phyloP scores from a whole-genome alignment of 1,140 invertebrate genomes.

The Nylanderia fulva region DNA sequence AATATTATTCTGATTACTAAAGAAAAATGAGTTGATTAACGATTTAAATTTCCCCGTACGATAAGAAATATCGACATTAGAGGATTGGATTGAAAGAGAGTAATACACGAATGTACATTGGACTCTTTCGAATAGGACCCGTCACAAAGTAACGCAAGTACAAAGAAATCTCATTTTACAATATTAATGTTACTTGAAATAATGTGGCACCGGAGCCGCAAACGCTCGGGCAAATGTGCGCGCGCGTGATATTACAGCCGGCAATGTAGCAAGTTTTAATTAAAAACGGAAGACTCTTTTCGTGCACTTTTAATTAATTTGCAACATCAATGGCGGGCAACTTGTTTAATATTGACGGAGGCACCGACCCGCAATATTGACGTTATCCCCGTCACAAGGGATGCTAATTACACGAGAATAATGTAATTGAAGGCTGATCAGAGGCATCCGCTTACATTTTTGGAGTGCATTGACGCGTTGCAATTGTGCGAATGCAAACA shows the following conservation, averaged over 20 bases:
- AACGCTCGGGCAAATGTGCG: constrained; percentile 8
- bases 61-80: neutral
- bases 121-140: neutral
- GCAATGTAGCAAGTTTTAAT: constrained; percentile 56
- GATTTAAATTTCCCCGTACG: neutral
- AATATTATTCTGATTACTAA: neutral
- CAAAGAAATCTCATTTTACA: neutral
- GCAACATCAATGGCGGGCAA: constrained; percentile 58
- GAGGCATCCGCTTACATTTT: constrained; percentile 52
- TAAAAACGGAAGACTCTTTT: constrained; percentile 58
- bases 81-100: neutral
- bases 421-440: constrained; percentile 60
- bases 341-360: constrained; percentile 60
- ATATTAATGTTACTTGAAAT: constrained; percentile 44
- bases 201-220: constrained; percentile 17
- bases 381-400: constrained; percentile 32
- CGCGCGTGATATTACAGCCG: constrained; percentile 35
- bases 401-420: constrained; percentile 58
- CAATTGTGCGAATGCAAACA: constrained; percentile 48
- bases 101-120: neutral
- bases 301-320: constrained; percentile 61
- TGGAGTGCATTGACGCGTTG: constrained; percentile 37
- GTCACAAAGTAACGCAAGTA: neutral
- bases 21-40: neutral
- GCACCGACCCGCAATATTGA: constrained; percentile 46